Base-by-base conservation (phyloP, 2,797 vertebrate genomes). In the Delichon dasypus region DNA sequence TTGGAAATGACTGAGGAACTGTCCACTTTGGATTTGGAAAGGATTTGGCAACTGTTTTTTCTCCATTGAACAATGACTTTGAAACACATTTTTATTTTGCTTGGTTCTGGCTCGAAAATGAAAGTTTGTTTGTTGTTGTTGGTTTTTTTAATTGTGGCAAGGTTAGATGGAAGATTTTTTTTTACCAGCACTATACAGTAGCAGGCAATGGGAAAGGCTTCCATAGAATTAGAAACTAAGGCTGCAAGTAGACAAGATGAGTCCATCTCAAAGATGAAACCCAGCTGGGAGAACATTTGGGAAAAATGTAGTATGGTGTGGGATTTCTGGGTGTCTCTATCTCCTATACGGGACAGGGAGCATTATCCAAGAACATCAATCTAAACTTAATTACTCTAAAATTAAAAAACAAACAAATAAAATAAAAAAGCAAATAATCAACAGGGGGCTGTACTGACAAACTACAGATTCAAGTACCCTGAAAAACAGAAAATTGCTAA, bases 1-100 rank as follows among this genome's bases (percentile, higher is more conserved):
- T 88, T 95, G 93, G 95, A 91, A 90, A 78, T 42, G 50, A 44
- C 88, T 53, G 91, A 90, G 91, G 91, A 95, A 94, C 85, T 82
- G 67, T 81, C 92, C 85, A 93, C 83, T 96, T 95, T 77, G 22
- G 57, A 60, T 88, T 81, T 65, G 80, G 83, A 94, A 91, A 77
- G 81, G 38, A 54, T 66, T 65, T 60, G 55, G 60, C 64, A 92
- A 53, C 53, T 73, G 53, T 8, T 48, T 64, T 92, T 89, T 87
- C 57, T 90, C 71, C 48, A 54, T 13, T 47, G 65, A 83, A 68
- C 54, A 86, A 67, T 76, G 42, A 40, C 50, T 79, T 85, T 5
- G 30, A 85, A 93, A 62, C 2, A 2, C 21, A 32, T 40, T 54
- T 47, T 84, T 72, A 23, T 65, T 77, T 70, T 72, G 16, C 68